Percentiles rank a stretch among this genome's conserved stretches.
Conservation (phyloP, 2,113 vertebrate genomes). For the Trochalopteron elliotii region DNA sequence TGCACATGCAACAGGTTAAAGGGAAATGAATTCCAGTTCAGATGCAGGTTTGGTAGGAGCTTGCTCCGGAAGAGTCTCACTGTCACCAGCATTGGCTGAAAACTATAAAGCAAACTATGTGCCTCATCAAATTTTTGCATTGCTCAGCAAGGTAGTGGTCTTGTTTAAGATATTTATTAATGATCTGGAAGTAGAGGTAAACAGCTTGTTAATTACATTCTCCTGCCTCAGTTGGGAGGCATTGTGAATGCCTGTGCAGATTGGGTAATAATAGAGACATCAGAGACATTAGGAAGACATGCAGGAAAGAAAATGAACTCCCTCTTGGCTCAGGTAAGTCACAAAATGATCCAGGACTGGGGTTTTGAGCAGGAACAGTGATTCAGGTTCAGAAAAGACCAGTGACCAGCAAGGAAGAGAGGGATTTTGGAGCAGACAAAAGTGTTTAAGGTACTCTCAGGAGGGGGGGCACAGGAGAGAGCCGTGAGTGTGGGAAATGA, state of each 20-base stretch:
- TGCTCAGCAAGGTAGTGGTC: not conserved
- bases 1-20: not conserved
- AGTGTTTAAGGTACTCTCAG: not conserved
- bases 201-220: constrained; percentile 66
- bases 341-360: not conserved
- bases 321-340: not conserved
- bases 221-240: constrained; percentile 35
- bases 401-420: not conserved
- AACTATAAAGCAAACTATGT: not conserved
- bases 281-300: constrained; percentile 16
- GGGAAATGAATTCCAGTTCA: not conserved
- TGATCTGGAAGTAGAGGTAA: constrained; percentile 49
- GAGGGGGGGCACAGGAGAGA: rapidly evolving
- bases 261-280: constrained; percentile 47
- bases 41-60: not conserved
- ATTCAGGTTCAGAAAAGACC: not conserved
- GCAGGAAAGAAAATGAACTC: constrained; percentile 30
- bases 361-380: not conserved
- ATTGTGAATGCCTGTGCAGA: not conserved
- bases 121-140: not conserved
- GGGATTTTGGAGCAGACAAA: not conserved
- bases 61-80: not conserved
- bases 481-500: not conserved
- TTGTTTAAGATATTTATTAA: constrained; percentile 58
- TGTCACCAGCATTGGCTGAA: not conserved